Evolutionary conservation across 1,140 invertebrate species (phyloP).

Genomic region (Calliphora vicina): DNA sequence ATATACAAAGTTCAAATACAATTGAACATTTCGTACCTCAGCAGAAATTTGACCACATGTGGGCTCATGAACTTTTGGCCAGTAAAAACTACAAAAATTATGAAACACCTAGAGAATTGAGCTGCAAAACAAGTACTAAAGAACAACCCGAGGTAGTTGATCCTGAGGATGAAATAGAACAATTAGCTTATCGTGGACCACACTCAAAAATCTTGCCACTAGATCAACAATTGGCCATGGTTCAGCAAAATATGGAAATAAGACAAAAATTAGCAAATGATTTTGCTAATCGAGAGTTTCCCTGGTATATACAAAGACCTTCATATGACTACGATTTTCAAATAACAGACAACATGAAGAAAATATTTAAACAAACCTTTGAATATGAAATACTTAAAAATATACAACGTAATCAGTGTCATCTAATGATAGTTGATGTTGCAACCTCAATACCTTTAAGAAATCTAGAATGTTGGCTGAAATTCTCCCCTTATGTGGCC

Average conservation of each 20-base stretch:
- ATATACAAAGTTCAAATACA: slow-evolving; percentile 37
- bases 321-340: slow-evolving; percentile 43
- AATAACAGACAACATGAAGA: slow-evolving; percentile 39
- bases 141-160: background rate
- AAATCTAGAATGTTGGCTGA: slow-evolving; percentile 51
- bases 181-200: slow-evolving; percentile 3
- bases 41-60: slow-evolving; percentile 43
- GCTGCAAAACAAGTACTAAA: slow-evolving; percentile 38
- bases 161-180: background rate
- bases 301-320: slow-evolving; percentile 55
- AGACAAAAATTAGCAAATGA: slow-evolving; percentile 49
- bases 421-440: slow-evolving; percentile 53
- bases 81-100: slow-evolving; percentile 47
- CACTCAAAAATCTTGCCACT: slow-evolving; percentile 39
- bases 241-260: slow-evolving; percentile 37
- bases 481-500: slow-evolving; percentile 48
- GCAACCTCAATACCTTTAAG: slow-evolving; percentile 44
- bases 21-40: slow-evolving; percentile 43
- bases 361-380: slow-evolving; percentile 40
- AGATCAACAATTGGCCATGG: slow-evolving; percentile 29
- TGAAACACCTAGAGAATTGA: slow-evolving; percentile 43
- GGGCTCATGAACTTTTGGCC: slow-evolving; percentile 48
- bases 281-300: slow-evolving; percentile 50
- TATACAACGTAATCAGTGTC: slow-evolving; percentile 45
- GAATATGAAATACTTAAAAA: slow-evolving; percentile 44